Conservation (phyloP, 2,113 vertebrate species). For the Myodes glareolus region DNA sequence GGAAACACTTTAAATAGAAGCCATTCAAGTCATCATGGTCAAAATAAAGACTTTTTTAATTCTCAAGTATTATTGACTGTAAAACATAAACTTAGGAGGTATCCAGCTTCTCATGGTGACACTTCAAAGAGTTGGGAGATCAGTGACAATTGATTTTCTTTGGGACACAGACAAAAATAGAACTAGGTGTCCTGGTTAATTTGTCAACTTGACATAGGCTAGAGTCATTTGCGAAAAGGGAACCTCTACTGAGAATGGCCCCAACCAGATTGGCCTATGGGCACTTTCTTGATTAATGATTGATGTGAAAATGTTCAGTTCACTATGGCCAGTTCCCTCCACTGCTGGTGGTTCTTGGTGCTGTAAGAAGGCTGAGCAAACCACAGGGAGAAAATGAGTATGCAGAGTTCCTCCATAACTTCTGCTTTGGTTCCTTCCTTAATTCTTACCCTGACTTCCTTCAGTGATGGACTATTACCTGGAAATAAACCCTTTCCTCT, state of each 20-base stretch:
- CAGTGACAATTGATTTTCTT: conserved; percentile 19
- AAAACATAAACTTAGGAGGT: not conserved
- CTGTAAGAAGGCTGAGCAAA: not conserved
- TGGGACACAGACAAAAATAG: not conserved
- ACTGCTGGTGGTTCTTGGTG: not conserved
- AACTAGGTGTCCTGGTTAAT: not conserved
- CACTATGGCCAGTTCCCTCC: not conserved
- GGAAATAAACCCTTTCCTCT: not conserved
- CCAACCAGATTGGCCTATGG: not conserved
- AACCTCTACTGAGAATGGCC: not conserved
- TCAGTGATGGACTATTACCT: not conserved
- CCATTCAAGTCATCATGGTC: not conserved
- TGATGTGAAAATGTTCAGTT: not conserved
- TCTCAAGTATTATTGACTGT: not conserved
- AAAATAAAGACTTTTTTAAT: not conserved
- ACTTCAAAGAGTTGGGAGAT: not conserved
- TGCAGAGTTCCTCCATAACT: not conserved
- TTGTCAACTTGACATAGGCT: not conserved
- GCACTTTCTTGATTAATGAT: not conserved
- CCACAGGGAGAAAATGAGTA: not conserved
- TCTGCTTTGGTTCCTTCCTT: not conserved
- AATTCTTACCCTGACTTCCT: not conserved
- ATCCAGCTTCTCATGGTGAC: not conserved
- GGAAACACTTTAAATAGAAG: not conserved
- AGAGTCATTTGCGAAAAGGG: not conserved